Percentiles rank a stretch among this genome's conserved stretches.
Conservation (phyloP, 2,888 invertebrate genomes). For the Mythimna loreyi region DNA sequence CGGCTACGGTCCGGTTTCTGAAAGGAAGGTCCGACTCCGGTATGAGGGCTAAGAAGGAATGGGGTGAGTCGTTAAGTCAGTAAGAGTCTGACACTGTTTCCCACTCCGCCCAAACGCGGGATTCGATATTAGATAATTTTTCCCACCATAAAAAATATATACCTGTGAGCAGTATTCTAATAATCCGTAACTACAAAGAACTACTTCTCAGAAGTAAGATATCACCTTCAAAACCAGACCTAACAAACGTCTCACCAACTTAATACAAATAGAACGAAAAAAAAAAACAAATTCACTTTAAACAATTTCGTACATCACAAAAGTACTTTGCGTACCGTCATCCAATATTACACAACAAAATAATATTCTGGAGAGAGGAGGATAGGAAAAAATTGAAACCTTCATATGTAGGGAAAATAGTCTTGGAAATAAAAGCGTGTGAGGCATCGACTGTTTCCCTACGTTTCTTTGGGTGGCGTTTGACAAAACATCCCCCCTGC, state of each 20-base stretch:
- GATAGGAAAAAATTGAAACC: conserved; percentile 65
- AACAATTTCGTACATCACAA: conserved; percentile 64
- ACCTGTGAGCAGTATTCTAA: too few relatives aligned
- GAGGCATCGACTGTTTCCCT: conserved; percentile 72
- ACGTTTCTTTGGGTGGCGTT: conserved; percentile 81
- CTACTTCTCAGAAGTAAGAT: neutral
- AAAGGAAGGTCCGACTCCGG: too few relatives aligned
- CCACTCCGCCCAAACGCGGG: too few relatives aligned
- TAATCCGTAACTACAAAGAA: neutral
- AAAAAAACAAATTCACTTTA: conserved; percentile 60
- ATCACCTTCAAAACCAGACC: conserved; percentile 6
- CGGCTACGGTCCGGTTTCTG: too few relatives aligned
- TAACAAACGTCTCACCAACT: conserved; percentile 22
- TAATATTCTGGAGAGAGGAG: conserved; percentile 60
- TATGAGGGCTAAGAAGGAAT: too few relatives aligned
- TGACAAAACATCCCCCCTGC: conserved; percentile 86
- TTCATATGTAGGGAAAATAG: conserved; percentile 61
- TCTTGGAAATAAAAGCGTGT: conserved; percentile 67
- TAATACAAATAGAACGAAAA: conserved; percentile 51
- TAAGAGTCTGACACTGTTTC: too few relatives aligned
- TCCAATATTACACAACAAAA: conserved; percentile 67
- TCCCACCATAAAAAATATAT: too few relatives aligned
- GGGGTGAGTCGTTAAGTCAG: too few relatives aligned
- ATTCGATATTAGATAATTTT: too few relatives aligned
- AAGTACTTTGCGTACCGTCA: conserved; percentile 62